Evolutionary conservation across 2,113 vertebrate genomes (phyloP).

Genomic region (Mugil cephalus): DNA sequence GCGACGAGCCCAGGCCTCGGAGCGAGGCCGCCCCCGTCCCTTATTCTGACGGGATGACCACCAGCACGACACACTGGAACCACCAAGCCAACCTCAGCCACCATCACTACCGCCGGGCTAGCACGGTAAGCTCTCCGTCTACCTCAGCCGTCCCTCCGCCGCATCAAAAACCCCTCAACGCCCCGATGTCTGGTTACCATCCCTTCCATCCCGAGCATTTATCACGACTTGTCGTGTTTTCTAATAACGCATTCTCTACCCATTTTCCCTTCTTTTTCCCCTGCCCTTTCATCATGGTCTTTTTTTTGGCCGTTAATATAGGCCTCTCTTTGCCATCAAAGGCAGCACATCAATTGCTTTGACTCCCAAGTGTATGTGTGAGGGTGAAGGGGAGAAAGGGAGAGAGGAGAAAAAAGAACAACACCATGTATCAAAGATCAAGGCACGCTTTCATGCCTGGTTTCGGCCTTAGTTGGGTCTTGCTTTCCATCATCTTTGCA

Average conservation of each 20-base stretch:
- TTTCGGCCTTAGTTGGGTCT: conserved; percentile 70
- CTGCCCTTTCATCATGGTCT: conserved; percentile 79
- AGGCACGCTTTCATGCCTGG: conserved; percentile 79
- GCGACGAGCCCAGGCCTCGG: conserved; percentile 28
- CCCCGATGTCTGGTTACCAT: conserved; percentile 65
- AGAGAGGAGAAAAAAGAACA: conserved; percentile 65
- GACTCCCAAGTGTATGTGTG: conserved; percentile 83
- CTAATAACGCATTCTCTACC: conserved; percentile 71
- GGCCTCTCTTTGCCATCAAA: conserved; percentile 83
- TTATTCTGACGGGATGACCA: conserved; percentile 61
- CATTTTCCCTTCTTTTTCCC: conserved; percentile 73
- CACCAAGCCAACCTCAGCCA: conserved; percentile 61
- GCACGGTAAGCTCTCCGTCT: conserved; percentile 79
- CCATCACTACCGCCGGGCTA: conserved; percentile 66
- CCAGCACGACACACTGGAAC: conserved; percentile 54
- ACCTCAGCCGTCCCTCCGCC: conserved; percentile 59
- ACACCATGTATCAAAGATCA: conserved; percentile 81
- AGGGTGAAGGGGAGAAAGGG: conserved; percentile 76
- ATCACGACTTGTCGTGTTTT: conserved; percentile 63
- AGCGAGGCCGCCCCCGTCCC: conserved; percentile 12
- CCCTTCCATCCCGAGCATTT: conserved; percentile 61
- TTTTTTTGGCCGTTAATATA: conserved; percentile 77
- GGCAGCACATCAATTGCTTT: conserved; percentile 85
- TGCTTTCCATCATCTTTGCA: conserved; percentile 69
- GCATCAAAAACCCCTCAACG: conserved; percentile 59